These are phyloP conservation scores for Pogonomyrmex barbatus DNA, from an alignment of 1,140 invertebrate species.

Conservation along the genomic window DNA sequence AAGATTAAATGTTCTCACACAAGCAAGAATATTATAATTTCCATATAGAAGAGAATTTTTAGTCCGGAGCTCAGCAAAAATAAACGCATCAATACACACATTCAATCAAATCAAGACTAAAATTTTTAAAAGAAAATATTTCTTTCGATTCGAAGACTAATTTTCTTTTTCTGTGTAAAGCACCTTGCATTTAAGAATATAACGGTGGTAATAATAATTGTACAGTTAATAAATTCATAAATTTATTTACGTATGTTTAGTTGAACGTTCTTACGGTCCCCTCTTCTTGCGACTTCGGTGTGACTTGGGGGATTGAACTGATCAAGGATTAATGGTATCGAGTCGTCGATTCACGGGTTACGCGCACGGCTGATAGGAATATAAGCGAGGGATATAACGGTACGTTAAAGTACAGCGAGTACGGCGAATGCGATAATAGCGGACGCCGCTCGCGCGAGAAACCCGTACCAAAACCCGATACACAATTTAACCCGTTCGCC, in stretches of 20 bases:
- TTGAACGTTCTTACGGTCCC: too few species aligned
- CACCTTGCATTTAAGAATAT: not conserved
- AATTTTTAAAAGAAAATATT: too few species aligned
- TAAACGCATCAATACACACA: too few species aligned
- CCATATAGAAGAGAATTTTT: too few species aligned
- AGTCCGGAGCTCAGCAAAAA: too few species aligned
- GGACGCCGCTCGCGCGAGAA: not conserved
- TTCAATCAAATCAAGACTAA: too few species aligned
- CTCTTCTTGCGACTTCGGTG: not conserved
- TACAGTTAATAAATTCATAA: not conserved
- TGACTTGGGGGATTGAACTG: not conserved
- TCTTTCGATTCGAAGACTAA: too few species aligned
- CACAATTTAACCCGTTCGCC: conserved; percentile 5
- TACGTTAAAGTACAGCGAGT: conserved; percentile 11
- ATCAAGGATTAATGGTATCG: not conserved
- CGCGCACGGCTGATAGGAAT: not conserved
- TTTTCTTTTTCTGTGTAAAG: too few species aligned
- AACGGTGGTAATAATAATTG: not conserved
- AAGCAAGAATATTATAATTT: too few species aligned
- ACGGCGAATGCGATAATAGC: conserved; percentile 27
- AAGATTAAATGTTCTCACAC: too few species aligned
- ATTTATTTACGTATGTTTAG: not conserved
- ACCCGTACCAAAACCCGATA: not conserved
- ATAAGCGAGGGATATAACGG: conserved; percentile 14
- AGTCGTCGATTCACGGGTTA: not conserved